Evolutionary conservation across 1,140 invertebrate species (phyloP), one percentile per base, ranked within the genome.

Genomic region (Drosophila leontia): DNA sequence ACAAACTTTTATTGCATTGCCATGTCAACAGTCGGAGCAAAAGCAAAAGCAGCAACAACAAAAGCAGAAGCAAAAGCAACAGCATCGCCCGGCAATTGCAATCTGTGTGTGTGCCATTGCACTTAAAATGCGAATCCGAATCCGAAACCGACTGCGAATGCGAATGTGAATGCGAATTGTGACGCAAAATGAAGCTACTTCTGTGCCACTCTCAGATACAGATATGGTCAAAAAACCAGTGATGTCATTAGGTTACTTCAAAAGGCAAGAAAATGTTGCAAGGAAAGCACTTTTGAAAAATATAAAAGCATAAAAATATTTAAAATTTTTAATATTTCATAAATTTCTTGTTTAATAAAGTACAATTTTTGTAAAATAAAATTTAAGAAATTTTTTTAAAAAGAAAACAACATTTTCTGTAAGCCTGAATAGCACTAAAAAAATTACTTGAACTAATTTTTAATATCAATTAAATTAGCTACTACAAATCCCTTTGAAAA

Each of bases 1-100:
- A 72, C 84, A 82, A 88, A 88, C 75, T 90, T 90, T 90, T 90
- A 90, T 90, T 90, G 85, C 85, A 79, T 90, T 90, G 85, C 85
- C 85, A 90, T 90, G 85, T 90, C 85, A 90, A 88, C 85, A 86
- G 70, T 72, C 69, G 68, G 26, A 47, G 65, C 50, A 67, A 34
- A 32, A 29, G 45, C 58, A 51, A 34, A 19, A 41, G 60, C 48
- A 62, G 60, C 48, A 55, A 26, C 23, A 71, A 62, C 34, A 65
- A 37, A 41, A 72, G 32, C 53, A 50, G 23, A 19, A 62, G 45
- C 58, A 51, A 55, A 23, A 57, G 60, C 47, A 62, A 34, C 34
- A 71, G 68, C 48, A 67, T 50, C 56, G 51, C 23, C 53, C 53
- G 34, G 81, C 82, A 84, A 77, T 68, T 45, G 72, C 80, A 80